These are phyloP conservation scores for Chaetogeoica ovagalla DNA, from an alignment of 2,888 invertebrate genomes.

Conservation along the genomic window DNA sequence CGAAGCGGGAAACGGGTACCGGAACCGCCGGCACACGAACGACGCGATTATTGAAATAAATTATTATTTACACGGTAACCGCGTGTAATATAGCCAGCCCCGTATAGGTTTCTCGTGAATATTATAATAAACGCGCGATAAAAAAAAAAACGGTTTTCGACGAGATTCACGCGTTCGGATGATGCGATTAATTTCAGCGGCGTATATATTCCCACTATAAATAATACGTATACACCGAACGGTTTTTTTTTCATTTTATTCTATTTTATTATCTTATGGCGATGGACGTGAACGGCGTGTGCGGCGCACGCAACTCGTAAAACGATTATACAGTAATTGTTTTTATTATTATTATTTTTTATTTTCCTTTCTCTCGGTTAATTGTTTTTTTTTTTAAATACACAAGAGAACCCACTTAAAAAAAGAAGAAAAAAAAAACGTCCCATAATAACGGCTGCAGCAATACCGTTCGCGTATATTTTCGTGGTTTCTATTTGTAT, in stretches of 20 bases:
- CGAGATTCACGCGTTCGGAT: conserved; percentile 33
- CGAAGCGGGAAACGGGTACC: conserved; percentile 7
- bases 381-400: conserved; percentile 22
- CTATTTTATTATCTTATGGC: conserved; percentile 17
- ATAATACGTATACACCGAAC: conserved; percentile 20
- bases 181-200: conserved; percentile 47
- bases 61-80: conserved; percentile 39
- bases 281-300: conserved; percentile 28
- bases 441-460: neutral
- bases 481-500: conserved; percentile 22
- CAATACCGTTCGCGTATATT: conserved; percentile 24
- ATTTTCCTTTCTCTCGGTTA: conserved; percentile 34
- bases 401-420: conserved; percentile 33
- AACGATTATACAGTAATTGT: conserved; percentile 44
- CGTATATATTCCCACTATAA: too few species aligned
- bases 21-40: conserved; percentile 10
- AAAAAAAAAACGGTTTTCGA: conserved; percentile 25
- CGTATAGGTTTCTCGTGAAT: conserved; percentile 27
- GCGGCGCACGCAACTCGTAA: conserved; percentile 37
- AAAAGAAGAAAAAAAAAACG: conserved; percentile 30
- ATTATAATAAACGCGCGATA: too few species aligned
- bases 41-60: conserved; percentile 24
- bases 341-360: conserved; percentile 34
- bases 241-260: too few species aligned
- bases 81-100: too few species aligned